Evolutionary conservation across 2,888 invertebrate species (phyloP), one percentile per base, ranked within the genome.

Genomic region (Plebejus melissa): DNA sequence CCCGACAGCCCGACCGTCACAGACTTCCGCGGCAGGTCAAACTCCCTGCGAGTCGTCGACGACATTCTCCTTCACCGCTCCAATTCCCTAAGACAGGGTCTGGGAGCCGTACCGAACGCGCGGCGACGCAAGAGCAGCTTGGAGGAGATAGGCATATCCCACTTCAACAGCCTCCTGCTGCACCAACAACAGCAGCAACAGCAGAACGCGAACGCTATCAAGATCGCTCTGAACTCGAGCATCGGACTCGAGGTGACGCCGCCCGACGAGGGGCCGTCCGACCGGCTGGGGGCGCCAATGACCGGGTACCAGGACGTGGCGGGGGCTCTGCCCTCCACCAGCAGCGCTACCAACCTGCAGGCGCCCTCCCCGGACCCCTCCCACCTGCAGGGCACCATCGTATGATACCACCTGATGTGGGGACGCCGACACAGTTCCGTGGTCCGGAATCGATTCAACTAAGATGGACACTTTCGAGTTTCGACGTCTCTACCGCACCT

Each of bases 341-440:
- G 89, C 4, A 80, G 87, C 81, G 88, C 85, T 76, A 87, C 85
- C 58, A 83, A 84, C 78, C 84, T 84, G 79, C 87, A 90, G 11
- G 82, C 88, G 13, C 85, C 90, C 9, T 84, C 93, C 54, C 90
- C 91, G 36, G 96, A 96, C 84, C 95, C 96, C 28, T 96, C 96
- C 86, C 96, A 97, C 85, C 93, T 97, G 79, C 97, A 97, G 90
- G 98, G 98, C 81, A 98, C 98, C 86, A 97, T 98, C 91, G 98
- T 98, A 97, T 98, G 97, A 98, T 97, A 97, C 95, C 96, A 97
- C 95, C 96, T 97, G 79, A 97, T 97, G 97, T 97, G 97, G 97
- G 97, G 97, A 95, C 96, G 97, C 91, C 95, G 97, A 94, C 94
- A 96, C 90, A 96, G 96, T 94, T 96, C 96, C 90, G 95, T 96